A percentile compares a stretch with the other conserved stretches of the same genome.
These are phyloP conservation scores for Tetrapedia diversipes DNA, from an alignment of 2,888 invertebrate genomes.

Conservation along the genomic window DNA sequence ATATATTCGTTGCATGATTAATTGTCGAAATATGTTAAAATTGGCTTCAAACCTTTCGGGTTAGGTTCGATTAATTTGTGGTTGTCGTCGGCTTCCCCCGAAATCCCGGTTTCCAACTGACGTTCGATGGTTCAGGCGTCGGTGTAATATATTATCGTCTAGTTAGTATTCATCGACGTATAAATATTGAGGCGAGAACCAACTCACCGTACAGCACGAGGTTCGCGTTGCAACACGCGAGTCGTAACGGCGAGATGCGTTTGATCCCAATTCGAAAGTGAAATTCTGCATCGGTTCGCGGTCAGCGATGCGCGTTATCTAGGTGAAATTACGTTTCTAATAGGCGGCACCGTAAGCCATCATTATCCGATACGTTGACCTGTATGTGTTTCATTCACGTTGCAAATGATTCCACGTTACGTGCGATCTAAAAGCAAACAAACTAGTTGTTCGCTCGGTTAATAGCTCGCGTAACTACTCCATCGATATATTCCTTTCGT, in stretches of 20 bases:
- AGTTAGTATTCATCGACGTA: slow-evolving; percentile 3
- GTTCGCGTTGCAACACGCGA: neutral
- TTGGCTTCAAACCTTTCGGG: too few species aligned
- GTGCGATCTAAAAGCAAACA: slow-evolving; percentile 39
- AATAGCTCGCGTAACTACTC: slow-evolving; percentile 38
- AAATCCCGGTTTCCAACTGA: neutral
- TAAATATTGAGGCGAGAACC: slow-evolving; percentile 1
- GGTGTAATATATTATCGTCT: slow-evolving; percentile 17
- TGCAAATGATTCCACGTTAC: slow-evolving; percentile 50
- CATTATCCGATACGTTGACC: slow-evolving; percentile 59
- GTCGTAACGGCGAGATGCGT: slow-evolving; percentile 20
- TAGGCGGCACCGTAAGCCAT: slow-evolving; percentile 35
- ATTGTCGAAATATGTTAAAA: too few species aligned
- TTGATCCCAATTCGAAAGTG: slow-evolving; percentile 65
- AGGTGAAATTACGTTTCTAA: slow-evolving; percentile 67
- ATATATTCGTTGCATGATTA: too few species aligned
- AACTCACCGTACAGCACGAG: neutral
- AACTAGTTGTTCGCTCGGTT: slow-evolving; percentile 17
- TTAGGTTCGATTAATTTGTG: neutral
- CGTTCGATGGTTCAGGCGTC: slow-evolving; percentile 10
- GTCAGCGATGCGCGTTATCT: slow-evolving; percentile 64
- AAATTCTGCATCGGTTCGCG: slow-evolving; percentile 55
- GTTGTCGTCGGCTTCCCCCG: too few species aligned
- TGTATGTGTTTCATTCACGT: slow-evolving; percentile 49
- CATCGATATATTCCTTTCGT: slow-evolving; percentile 13